These are phyloP conservation scores for Hymenochirus boettgeri DNA, from an alignment of 2,113 vertebrate species.

Conservation along the genomic window DNA sequence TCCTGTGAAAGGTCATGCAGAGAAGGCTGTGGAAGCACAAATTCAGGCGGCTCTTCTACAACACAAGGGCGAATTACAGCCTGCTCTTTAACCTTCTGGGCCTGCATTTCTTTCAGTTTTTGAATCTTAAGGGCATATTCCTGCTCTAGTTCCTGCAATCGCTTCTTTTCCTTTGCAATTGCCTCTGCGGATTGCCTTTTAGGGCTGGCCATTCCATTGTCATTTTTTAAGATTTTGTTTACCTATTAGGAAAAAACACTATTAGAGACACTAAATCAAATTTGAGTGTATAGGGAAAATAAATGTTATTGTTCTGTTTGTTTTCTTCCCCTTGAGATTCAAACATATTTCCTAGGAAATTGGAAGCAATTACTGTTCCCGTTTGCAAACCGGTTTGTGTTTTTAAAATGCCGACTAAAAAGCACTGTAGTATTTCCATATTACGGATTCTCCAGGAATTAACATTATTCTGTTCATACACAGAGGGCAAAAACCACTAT, in stretches of 20 bases:
- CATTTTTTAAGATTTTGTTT: slow-evolving; percentile 74
- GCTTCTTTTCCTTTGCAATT: slow-evolving; percentile 85
- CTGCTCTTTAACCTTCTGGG: slow-evolving; percentile 69
- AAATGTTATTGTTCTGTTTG: too few relatives aligned
- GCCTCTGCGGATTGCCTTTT: slow-evolving; percentile 83
- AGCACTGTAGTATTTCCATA: too few relatives aligned
- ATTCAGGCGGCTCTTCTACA: slow-evolving; percentile 62
- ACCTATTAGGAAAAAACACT: slow-evolving; percentile 58
- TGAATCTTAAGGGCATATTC: slow-evolving; percentile 97
- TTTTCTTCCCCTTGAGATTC: too few relatives aligned
- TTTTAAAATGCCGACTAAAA: too few relatives aligned
- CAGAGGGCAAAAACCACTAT: too few relatives aligned
- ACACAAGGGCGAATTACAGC: slow-evolving; percentile 41
- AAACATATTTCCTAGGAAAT: too few relatives aligned
- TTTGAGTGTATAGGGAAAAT: too few relatives aligned
- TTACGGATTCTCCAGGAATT: too few relatives aligned
- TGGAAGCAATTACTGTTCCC: too few relatives aligned
- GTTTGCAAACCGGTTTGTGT: too few relatives aligned
- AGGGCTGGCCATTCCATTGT: slow-evolving; percentile 63
- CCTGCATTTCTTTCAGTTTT: slow-evolving; percentile 86
- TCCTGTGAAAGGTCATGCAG: slow-evolving; percentile 96
- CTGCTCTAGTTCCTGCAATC: slow-evolving; percentile 87
- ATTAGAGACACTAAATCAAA: too few relatives aligned
- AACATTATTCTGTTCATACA: too few relatives aligned
- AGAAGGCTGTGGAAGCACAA: slow-evolving; percentile 83